These are phyloP conservation scores for Apostichopus leukothele DNA, from an alignment of 53 echinoderm and acorn worm species.

Conservation along the genomic window DNA sequence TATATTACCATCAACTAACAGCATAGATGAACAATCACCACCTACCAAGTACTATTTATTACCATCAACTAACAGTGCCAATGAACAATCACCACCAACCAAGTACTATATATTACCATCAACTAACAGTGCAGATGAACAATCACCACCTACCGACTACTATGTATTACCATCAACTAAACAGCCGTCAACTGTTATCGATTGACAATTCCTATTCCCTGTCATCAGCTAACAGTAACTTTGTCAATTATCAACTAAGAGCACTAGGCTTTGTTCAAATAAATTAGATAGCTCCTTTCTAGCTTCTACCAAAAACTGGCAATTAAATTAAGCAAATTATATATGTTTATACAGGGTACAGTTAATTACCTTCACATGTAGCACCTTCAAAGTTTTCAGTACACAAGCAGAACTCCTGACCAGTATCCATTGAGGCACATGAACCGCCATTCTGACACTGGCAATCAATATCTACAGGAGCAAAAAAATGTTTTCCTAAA, in stretches of 20 bases:
- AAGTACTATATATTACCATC: too few species aligned
- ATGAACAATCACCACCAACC: too few species aligned
- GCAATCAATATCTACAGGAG: background rate
- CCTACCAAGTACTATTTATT: too few species aligned
- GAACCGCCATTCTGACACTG: constrained; percentile 3
- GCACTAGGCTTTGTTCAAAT: background rate
- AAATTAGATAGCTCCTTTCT: background rate
- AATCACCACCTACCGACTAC: too few species aligned
- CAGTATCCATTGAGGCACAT: background rate
- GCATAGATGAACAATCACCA: too few species aligned
- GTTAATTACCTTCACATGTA: constrained; percentile 12
- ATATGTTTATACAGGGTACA: background rate
- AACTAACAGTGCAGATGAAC: too few species aligned
- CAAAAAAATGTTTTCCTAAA: background rate
- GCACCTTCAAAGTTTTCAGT: constrained; percentile 16
- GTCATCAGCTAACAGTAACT: background rate
- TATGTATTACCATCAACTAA: too few species aligned
- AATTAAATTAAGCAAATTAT: background rate
- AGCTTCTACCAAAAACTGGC: background rate
- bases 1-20: too few species aligned
- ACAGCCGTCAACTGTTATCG: background rate
- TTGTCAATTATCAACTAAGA: background rate
- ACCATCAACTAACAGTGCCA: too few species aligned
- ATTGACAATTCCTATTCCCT: background rate
- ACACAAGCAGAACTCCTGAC: background rate